Conservation (phyloP, 2,888 invertebrate genomes). For the Furcula furcula region DNA sequence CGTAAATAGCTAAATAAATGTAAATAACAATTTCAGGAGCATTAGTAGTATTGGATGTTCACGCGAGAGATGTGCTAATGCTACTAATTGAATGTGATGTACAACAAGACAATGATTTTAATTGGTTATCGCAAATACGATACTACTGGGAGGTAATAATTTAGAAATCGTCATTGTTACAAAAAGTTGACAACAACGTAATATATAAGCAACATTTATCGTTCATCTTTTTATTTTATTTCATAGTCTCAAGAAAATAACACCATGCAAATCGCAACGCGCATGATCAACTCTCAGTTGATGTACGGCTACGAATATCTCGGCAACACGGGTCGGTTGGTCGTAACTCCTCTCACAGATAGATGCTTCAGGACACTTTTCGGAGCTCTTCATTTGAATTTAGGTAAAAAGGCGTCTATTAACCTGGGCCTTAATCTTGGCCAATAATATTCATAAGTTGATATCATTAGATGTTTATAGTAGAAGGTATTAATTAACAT, state of each 20-base stretch:
- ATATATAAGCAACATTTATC: too few species aligned
- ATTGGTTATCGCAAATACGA: conserved; percentile 91
- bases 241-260: conserved; percentile 73
- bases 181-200: too few species aligned
- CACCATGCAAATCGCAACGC: conserved; percentile 83
- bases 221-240: neutral
- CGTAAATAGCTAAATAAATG: too few species aligned
- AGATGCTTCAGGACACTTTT: conserved; percentile 95
- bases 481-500: neutral
- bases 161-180: neutral
- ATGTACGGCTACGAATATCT: conserved; percentile 97
- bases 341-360: conserved; percentile 97
- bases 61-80: conserved; percentile 92
- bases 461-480: neutral
- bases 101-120: conserved; percentile 89
- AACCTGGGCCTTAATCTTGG: too few species aligned
- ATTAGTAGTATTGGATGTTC: conserved; percentile 95
- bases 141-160: conserved; percentile 89
- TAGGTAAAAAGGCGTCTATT: conserved; percentile 84
- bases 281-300: conserved; percentile 94
- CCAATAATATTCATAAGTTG: neutral
- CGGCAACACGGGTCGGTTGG: conserved; percentile 92
- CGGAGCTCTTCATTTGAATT: conserved; percentile 93
- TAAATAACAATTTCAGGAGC: conserved; percentile 85
- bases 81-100: conserved; percentile 85